Conservation (phyloP, 1,140 invertebrate genomes). For the Drosophila cardini region DNA sequence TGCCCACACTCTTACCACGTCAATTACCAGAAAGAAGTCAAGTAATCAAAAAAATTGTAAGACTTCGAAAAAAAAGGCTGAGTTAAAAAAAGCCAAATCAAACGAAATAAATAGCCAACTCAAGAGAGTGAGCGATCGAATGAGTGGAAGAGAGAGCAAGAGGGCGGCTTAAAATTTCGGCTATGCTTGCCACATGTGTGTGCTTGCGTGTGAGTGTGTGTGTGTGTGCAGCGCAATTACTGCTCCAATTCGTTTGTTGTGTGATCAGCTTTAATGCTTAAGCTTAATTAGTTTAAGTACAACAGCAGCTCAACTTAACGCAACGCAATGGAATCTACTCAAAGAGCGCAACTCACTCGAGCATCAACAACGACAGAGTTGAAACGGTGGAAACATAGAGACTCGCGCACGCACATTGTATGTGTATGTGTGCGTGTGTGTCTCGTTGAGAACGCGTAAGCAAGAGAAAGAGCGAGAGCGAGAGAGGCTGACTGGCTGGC, state of each 20-base stretch:
- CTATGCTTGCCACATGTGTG: not conserved
- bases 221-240: conserved; percentile 49
- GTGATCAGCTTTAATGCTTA: conserved; percentile 66
- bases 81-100: conserved; percentile 32
- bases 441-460: not conserved
- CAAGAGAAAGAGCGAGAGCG: conserved; percentile 15
- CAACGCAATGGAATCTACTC: conserved; percentile 19
- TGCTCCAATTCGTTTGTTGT: conserved; percentile 68
- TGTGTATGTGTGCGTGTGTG: not conserved
- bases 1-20: not conserved
- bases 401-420: conserved; percentile 15
- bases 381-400: not conserved
- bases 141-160: not conserved
- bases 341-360: conserved; percentile 15
- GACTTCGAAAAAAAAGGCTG: conserved; percentile 29
- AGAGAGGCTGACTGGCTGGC: not conserved
- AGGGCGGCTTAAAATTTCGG: conserved; percentile 1
- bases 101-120: conserved; percentile 25
- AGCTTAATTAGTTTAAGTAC: conserved; percentile 66
- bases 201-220: conserved; percentile 3
- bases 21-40: conserved; percentile 42
- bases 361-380: not conserved
- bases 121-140: conserved; percentile 17
- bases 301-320: not conserved
- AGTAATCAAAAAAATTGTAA: conserved; percentile 47